Evolutionary conservation across 1,140 invertebrate genomes (phyloP).

Genomic region (Zaprionus capensis): DNA sequence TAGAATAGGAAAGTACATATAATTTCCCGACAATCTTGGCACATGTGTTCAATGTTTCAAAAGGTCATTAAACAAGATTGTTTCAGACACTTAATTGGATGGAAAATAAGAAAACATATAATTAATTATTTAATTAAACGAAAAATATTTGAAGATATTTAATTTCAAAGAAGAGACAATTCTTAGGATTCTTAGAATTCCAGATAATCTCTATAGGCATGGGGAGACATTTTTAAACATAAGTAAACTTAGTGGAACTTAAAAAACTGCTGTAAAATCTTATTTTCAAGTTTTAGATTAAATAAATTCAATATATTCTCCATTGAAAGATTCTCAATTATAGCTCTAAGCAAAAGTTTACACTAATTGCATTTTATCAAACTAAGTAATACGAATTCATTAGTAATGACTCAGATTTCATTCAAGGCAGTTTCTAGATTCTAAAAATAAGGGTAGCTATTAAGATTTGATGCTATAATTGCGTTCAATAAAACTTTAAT

Average conservation of each 20-base stretch:
- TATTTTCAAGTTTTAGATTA: too few relatives aligned
- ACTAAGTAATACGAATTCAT: background rate
- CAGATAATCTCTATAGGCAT: background rate
- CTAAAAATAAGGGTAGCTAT: too few relatives aligned
- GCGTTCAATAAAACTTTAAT: too few relatives aligned
- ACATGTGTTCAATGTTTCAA: conserved; percentile 3
- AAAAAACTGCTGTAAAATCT: too few relatives aligned
- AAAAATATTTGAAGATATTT: background rate
- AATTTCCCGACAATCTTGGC: background rate
- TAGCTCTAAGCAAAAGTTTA: background rate
- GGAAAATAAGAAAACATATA: background rate
- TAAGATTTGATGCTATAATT: too few relatives aligned
- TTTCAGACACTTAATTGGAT: background rate
- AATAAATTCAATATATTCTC: too few relatives aligned
- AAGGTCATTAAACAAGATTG: conserved; percentile 5
- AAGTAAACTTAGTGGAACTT: too few relatives aligned
- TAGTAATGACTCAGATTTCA: background rate
- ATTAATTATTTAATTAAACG: background rate
- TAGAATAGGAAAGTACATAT: background rate
- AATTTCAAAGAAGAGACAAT: background rate
- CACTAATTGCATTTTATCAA: background rate
- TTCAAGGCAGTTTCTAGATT: too few relatives aligned
- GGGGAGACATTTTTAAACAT: too few relatives aligned
- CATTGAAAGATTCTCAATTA: background rate
- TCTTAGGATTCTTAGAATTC: background rate